Evolutionary conservation across 2,113 vertebrate species (phyloP).

Genomic region (Sigmodon hispidus): DNA sequence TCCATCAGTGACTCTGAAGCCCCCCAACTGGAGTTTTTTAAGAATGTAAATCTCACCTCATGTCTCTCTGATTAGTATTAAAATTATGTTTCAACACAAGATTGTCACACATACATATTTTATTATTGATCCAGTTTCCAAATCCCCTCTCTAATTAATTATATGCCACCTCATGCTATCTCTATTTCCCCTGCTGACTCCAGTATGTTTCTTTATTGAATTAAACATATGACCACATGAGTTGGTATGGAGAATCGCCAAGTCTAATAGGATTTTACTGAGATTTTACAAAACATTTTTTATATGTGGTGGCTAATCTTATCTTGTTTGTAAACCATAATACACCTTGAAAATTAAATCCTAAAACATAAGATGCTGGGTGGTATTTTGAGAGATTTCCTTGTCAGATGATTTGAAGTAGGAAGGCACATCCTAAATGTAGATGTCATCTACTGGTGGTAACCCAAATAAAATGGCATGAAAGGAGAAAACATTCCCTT

Average conservation of each 20-base stretch:
- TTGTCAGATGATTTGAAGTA: not conserved
- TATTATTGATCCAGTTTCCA: not conserved
- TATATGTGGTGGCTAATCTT: not conserved
- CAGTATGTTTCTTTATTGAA: not conserved
- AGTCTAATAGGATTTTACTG: not conserved
- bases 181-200: not conserved
- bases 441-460: not conserved
- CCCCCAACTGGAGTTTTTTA: not conserved
- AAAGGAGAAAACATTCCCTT: not conserved
- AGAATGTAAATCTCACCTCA: not conserved
- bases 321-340: not conserved
- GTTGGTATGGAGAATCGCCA: not conserved
- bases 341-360: not conserved
- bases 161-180: no score
- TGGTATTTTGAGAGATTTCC: not conserved
- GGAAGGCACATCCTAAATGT: not conserved
- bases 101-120: not conserved
- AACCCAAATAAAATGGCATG: not conserved
- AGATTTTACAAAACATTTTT: not conserved
- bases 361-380: not conserved
- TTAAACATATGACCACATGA: not conserved
- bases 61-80: not conserved
- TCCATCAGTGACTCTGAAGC: not conserved
- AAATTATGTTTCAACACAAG: no score
- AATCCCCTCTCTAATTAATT: not conserved